These are phyloP conservation scores for Drosophila affinis DNA, from an alignment of 2,888 invertebrate genomes.

Conservation along the genomic window DNA sequence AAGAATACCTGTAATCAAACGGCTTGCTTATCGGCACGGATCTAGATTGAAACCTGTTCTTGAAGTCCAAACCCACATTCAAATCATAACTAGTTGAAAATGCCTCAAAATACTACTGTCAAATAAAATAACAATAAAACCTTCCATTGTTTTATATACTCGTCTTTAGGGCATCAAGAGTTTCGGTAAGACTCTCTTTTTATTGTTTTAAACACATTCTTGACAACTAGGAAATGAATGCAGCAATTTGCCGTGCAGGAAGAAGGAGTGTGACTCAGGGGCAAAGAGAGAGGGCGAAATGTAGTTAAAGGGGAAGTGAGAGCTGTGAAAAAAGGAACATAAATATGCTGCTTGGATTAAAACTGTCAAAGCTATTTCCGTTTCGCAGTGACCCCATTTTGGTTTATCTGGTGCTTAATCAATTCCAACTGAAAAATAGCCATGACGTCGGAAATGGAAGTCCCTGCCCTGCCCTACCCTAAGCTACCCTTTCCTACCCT, in stretches of 20 bases:
- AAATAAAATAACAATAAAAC: too few species aligned
- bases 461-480: conserved; percentile 1
- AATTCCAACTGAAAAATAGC: conserved; percentile 65
- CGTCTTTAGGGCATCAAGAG: too few species aligned
- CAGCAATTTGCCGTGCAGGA: conserved; percentile 45
- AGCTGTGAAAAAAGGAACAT: conserved; percentile 38
- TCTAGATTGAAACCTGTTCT: too few species aligned
- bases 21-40: too few species aligned
- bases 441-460: conserved; percentile 62
- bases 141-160: too few species aligned
- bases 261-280: background rate
- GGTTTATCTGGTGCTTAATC: conserved; percentile 58
- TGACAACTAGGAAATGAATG: conserved; percentile 52
- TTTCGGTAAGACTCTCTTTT: too few species aligned
- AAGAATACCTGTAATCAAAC: too few species aligned
- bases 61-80: too few species aligned
- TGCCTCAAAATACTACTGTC: too few species aligned
- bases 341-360: conserved; percentile 46
- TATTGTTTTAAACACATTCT: background rate
- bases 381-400: conserved; percentile 38
- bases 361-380: conserved; percentile 76
- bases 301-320: background rate
- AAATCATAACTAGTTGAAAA: too few species aligned
- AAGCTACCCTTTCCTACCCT: too few species aligned
- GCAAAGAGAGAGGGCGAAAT: conserved; percentile 37